Conservation (phyloP, 2,797 vertebrate species). For the Meriones psammophilus region DNA sequence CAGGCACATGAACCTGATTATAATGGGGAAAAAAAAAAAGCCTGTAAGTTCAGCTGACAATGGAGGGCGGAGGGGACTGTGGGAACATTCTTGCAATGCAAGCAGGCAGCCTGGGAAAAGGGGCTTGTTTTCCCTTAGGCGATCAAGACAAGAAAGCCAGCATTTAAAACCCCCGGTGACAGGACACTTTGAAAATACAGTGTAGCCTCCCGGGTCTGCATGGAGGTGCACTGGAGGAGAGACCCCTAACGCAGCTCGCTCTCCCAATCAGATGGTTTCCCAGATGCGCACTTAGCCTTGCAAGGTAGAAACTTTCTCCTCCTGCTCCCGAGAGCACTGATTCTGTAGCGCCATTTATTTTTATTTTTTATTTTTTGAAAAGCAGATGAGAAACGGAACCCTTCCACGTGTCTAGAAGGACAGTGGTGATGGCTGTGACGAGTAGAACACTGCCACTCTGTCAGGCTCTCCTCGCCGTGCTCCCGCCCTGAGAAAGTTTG, state of each 20-base stretch:
- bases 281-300: not conserved
- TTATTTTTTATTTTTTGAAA: not conserved
- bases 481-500: not conserved
- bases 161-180: constrained; percentile 16
- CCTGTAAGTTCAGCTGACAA: constrained; percentile 26
- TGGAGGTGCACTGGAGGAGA: not conserved
- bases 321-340: constrained; percentile 36
- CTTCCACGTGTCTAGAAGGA: constrained; percentile 35
- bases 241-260: not conserved
- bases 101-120: constrained; percentile 18
- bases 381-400: constrained; percentile 25
- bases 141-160: not conserved
- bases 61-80: constrained; percentile 67
- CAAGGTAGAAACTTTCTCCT: constrained; percentile 12
- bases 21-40: not conserved
- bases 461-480: constrained; percentile 28
- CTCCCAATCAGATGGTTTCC: not conserved
- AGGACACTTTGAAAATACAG: not conserved
- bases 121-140: constrained; percentile 76
- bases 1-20: constrained; percentile 66
- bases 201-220: not conserved
- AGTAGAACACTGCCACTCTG: not conserved
- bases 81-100: constrained; percentile 82
- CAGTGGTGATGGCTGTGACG: constrained; percentile 33
- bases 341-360: not conserved